Percentiles rank a stretch among this genome's conserved stretches.
Conservation (phyloP, 2,888 invertebrate species). For the Synanthedon andrenaeformis region DNA sequence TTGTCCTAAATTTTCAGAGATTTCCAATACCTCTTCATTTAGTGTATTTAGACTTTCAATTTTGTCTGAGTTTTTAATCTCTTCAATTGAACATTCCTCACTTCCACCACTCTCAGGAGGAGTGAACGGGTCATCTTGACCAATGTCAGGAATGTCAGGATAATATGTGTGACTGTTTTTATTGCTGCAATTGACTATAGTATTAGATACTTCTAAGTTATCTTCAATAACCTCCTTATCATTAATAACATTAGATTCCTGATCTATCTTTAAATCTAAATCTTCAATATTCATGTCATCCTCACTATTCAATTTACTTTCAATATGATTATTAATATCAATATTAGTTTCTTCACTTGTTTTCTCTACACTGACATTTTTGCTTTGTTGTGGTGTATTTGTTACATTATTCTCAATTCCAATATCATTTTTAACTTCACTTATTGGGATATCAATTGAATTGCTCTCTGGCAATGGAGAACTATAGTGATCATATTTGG, state of each 20-base stretch:
- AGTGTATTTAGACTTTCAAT: background rate
- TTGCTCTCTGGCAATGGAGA: slow-evolving; percentile 14
- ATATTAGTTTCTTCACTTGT: slow-evolving; percentile 7
- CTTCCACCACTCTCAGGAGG: background rate
- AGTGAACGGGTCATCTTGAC: background rate
- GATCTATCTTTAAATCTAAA: slow-evolving; percentile 40
- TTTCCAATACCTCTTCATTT: background rate
- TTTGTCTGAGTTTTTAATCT: background rate
- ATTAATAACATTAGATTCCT: slow-evolving; percentile 15
- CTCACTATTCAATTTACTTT: slow-evolving; percentile 6
- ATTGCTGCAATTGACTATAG: background rate
- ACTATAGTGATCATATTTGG: slow-evolving; percentile 35
- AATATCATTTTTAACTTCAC: slow-evolving; percentile 9
- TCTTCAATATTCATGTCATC: slow-evolving; percentile 42
- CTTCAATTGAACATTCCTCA: background rate
- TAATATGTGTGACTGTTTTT: slow-evolving; percentile 2
- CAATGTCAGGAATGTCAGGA: background rate
- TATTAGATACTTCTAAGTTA: background rate
- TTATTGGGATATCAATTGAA: slow-evolving; percentile 11
- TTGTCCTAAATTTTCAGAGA: background rate
- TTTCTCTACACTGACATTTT: slow-evolving; percentile 12
- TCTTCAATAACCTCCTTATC: background rate
- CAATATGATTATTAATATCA: slow-evolving; percentile 6
- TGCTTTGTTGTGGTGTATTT: background rate
- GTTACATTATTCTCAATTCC: slow-evolving; percentile 7